These are phyloP conservation scores for Salvelinus namaycush DNA, from an alignment of 2,113 vertebrate genomes.

Conservation along the genomic window DNA sequence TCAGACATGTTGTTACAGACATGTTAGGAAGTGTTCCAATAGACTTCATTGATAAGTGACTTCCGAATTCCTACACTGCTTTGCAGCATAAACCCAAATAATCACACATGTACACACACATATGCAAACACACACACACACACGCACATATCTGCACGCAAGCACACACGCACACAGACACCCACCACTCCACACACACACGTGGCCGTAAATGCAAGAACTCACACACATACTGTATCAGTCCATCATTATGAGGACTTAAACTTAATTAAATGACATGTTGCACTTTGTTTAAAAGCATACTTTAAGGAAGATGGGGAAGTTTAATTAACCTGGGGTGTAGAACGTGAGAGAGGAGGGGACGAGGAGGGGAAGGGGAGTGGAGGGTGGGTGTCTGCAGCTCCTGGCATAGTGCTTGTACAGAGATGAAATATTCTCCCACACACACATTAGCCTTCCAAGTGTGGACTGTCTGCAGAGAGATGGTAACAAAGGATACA, in stretches of 20 bases:
- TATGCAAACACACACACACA: too few species aligned
- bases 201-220: not conserved
- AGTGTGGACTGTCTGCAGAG: constrained; percentile 25
- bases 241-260: constrained; percentile 60
- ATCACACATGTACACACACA: too few species aligned
- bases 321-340: constrained; percentile 68
- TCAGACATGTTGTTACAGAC: not conserved
- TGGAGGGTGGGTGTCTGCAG: too few species aligned
- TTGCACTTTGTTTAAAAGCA: constrained; percentile 74
- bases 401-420: too few species aligned
- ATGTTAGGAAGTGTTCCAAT: not conserved
- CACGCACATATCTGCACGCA: constrained; percentile 8
- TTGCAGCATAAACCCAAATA: too few species aligned
- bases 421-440: constrained; percentile 22
- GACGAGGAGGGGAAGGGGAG: not conserved
- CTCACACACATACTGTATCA: constrained; percentile 10
- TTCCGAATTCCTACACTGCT: not conserved
- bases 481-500: constrained; percentile 3
- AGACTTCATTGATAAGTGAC: not conserved
- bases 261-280: constrained; percentile 67
- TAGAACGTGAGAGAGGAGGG: constrained; percentile 24
- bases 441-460: constrained; percentile 67
- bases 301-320: constrained; percentile 60
- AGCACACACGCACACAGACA: constrained; percentile 1
- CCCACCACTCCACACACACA: constrained; percentile 17